These are phyloP conservation scores for Chaetops frenatus DNA, from an alignment of 2,113 vertebrate species.

Conservation along the genomic window DNA sequence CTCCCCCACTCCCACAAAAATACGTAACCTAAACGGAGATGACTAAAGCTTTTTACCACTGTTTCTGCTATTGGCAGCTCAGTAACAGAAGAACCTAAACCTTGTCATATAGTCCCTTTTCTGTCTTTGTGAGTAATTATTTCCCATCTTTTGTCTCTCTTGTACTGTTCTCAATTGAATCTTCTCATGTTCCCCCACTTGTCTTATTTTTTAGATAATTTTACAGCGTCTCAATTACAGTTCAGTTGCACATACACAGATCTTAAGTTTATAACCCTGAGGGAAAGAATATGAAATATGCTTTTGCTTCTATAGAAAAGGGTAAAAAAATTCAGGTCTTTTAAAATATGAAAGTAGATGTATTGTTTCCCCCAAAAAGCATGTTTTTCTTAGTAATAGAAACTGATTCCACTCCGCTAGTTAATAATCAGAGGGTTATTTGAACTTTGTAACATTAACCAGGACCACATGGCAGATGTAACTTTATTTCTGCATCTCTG, in stretches of 20 bases:
- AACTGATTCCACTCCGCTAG: not conserved
- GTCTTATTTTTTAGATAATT: not conserved
- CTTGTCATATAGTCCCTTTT: not conserved
- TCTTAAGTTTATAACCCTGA: not conserved
- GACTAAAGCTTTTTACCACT: not conserved
- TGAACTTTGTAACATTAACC: not conserved
- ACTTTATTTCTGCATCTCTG: not conserved
- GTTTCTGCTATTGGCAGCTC: not conserved
- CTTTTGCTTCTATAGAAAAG: not conserved
- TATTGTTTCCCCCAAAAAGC: not conserved
- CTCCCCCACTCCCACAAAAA: rapidly evolving
- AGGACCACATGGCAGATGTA: not conserved
- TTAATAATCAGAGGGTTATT: not conserved
- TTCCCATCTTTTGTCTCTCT: not conserved
- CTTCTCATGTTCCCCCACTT: not conserved
- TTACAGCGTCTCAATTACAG: not conserved
- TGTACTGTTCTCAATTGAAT: not conserved
- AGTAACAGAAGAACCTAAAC: not conserved
- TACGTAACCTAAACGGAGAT: not conserved
- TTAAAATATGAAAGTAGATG: not conserved
- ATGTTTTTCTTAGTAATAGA: not conserved
- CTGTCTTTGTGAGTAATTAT: not conserved
- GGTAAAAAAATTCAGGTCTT: not conserved
- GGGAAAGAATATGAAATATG: not conserved
- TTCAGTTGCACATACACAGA: not conserved